phyloP scores from a whole-genome alignment of 2,888 invertebrate species.

The Gerris lacustris region DNA sequence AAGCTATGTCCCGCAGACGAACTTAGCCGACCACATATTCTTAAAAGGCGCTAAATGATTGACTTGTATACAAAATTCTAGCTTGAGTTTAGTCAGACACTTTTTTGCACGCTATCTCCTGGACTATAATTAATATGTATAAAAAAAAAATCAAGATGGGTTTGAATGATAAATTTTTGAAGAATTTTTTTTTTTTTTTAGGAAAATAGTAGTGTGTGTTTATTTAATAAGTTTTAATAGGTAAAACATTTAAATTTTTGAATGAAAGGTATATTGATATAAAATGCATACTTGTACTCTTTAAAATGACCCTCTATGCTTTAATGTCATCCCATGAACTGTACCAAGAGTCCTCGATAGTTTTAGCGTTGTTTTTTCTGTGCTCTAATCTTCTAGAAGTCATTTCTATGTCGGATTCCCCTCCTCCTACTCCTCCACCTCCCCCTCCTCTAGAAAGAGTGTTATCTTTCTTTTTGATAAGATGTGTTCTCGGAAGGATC shows the following conservation, averaged over 20 bases:
- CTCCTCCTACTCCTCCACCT: constrained; percentile 27
- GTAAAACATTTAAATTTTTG: too few relatives aligned
- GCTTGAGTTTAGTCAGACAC: too few relatives aligned
- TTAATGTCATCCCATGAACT: constrained; percentile 32
- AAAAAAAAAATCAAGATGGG: not conserved
- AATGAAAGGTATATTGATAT: too few relatives aligned
- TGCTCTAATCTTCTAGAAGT: constrained; percentile 28
- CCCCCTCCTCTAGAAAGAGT: constrained; percentile 41
- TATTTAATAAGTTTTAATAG: too few relatives aligned
- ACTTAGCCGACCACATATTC: too few relatives aligned
- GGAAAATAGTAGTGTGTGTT: not conserved
- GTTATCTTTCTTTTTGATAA: constrained; percentile 37
- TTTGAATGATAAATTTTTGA: not conserved
- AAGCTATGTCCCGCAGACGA: too few relatives aligned
- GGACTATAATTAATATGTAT: not conserved
- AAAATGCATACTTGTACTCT: not conserved
- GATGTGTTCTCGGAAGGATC: constrained; percentile 51
- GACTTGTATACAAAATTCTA: too few relatives aligned
- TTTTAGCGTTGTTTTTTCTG: constrained; percentile 17
- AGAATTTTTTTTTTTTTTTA: not conserved
- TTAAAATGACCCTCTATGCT: constrained; percentile 13
- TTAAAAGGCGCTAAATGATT: too few relatives aligned
- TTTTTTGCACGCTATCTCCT: not conserved
- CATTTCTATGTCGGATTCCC: constrained; percentile 34
- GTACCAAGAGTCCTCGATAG: constrained; percentile 28